These are phyloP conservation scores for Lamellibrachia satsuma DNA, from an alignment of 2,888 invertebrate genomes.

Conservation along the genomic window DNA sequence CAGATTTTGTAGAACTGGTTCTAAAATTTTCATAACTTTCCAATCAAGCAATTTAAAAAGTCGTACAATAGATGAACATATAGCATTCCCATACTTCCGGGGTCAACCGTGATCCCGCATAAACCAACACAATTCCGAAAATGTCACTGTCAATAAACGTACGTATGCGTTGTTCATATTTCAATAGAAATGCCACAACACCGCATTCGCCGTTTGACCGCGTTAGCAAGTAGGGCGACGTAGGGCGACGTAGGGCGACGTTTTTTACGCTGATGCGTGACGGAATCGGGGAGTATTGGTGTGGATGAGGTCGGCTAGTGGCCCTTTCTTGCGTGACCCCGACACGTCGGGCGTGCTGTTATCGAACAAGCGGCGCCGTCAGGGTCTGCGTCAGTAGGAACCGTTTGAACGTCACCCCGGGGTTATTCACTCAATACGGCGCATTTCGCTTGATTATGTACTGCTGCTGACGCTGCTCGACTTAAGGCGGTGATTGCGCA, in stretches of 20 bases:
- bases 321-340: neutral
- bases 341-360: neutral
- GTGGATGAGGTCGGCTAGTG: neutral
- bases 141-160: neutral
- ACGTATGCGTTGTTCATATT: neutral
- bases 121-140: neutral
- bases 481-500: neutral
- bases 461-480: neutral
- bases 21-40: too few species aligned
- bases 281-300: neutral
- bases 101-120: neutral
- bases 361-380: constrained; percentile 3
- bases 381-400: neutral
- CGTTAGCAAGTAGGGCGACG: neutral
- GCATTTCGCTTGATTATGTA: neutral
- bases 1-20: too few species aligned
- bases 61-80: too few species aligned
- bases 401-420: neutral
- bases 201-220: neutral
- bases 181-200: neutral
- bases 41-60: too few species aligned
- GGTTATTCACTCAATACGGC: neutral
- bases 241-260: neutral
- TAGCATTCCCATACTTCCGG: neutral
- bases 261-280: neutral